Evolutionary conservation across 2,113 vertebrate species (phyloP).

Genomic region (Eudorcas thomsonii): DNA sequence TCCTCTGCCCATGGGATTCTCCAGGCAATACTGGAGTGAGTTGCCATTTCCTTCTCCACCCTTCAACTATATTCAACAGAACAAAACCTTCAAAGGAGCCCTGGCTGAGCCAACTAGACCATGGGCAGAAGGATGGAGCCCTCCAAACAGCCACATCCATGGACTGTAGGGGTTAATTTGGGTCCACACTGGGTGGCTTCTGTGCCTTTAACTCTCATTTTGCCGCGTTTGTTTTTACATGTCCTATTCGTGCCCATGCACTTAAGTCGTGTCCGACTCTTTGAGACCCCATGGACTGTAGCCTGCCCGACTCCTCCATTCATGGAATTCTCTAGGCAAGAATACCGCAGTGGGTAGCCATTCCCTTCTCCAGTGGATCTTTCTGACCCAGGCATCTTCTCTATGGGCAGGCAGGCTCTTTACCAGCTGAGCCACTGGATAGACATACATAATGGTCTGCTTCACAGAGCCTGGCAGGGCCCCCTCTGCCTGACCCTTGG

Average conservation of each 20-base stretch:
- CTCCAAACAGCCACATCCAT: background rate
- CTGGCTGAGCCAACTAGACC: background rate
- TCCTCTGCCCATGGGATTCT: background rate
- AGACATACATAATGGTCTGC: background rate
- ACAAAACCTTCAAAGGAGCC: background rate
- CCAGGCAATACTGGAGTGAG: no score
- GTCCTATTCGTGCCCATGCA: fast-evolving
- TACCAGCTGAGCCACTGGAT: background rate
- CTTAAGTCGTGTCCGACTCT: background rate
- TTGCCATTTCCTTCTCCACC: no score
- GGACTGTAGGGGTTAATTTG: background rate
- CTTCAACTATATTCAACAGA: background rate
- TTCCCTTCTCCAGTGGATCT: background rate
- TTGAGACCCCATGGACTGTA: background rate
- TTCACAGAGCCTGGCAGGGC: background rate
- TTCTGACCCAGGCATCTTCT: background rate
- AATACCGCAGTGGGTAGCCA: background rate
- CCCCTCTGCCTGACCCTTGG: background rate
- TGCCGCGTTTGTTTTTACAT: background rate
- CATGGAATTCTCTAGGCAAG: background rate
- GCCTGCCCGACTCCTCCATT: background rate
- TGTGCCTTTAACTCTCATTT: background rate
- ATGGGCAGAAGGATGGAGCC: no score
- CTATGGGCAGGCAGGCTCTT: background rate
- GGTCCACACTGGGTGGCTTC: background rate